These are phyloP conservation scores for Sipha flava DNA, from an alignment of 1,140 invertebrate genomes.

Conservation along the genomic window DNA sequence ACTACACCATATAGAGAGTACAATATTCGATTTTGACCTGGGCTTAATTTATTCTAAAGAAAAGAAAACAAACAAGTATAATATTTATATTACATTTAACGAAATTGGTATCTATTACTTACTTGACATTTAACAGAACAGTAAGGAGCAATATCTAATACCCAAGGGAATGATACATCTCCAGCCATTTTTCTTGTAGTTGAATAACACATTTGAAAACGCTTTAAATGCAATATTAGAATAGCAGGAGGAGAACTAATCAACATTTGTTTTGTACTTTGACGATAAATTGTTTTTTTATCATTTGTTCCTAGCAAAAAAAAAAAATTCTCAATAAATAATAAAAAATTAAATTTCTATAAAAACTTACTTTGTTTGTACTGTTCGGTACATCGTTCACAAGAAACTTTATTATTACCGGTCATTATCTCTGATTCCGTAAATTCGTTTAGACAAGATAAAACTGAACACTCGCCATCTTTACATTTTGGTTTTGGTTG, in stretches of 20 bases:
- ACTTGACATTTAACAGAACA: slow-evolving; percentile 68
- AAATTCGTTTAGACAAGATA: slow-evolving; percentile 85
- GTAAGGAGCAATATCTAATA: slow-evolving; percentile 83
- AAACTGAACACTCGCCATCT: slow-evolving; percentile 70
- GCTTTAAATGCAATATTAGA: slow-evolving; percentile 88
- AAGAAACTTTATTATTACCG: slow-evolving; percentile 85
- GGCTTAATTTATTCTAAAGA: slow-evolving; percentile 22
- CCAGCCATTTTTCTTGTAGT: slow-evolving; percentile 69
- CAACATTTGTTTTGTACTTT: slow-evolving; percentile 84
- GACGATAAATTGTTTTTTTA: slow-evolving; percentile 70
- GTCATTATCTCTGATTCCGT: slow-evolving; percentile 79
- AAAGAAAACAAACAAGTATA: neutral
- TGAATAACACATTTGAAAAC: slow-evolving; percentile 64
- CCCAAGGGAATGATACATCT: slow-evolving; percentile 76
- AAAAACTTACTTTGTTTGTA: slow-evolving; percentile 48
- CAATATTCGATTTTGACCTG: slow-evolving; percentile 56
- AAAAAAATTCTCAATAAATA: neutral
- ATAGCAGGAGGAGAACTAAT: slow-evolving; percentile 84
- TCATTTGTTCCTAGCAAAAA: slow-evolving; percentile 44
- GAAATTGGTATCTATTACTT: slow-evolving; percentile 27
- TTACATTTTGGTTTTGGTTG: slow-evolving; percentile 45
- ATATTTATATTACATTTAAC: neutral
- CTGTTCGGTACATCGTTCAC: slow-evolving; percentile 77
- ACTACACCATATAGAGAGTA: slow-evolving; percentile 93
- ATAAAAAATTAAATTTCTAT: neutral